phyloP scores from a whole-genome alignment of 2,888 invertebrate species.

The Netelia virgata region DNA sequence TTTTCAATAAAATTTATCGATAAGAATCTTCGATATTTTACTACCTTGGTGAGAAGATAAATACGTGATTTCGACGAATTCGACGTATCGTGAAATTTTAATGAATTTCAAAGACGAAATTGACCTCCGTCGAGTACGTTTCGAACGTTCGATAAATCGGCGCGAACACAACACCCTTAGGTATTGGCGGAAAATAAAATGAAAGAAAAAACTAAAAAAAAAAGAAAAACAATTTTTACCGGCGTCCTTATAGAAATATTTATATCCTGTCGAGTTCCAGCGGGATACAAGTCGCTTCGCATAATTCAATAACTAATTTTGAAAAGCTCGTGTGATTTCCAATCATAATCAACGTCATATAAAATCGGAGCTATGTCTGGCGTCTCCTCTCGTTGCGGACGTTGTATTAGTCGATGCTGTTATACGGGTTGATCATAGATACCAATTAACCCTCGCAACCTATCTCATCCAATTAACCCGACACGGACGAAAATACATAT shows the following conservation, averaged over 20 bases:
- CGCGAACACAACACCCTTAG: too few relatives aligned
- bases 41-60: too few relatives aligned
- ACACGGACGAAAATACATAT: slow-evolving; percentile 37
- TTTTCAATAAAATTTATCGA: too few relatives aligned
- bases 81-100: background rate
- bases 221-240: too few relatives aligned
- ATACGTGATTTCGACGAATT: too few relatives aligned
- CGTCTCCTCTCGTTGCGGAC: too few relatives aligned
- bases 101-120: background rate
- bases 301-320: slow-evolving; percentile 1
- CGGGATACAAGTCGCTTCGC: background rate
- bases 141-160: too few relatives aligned
- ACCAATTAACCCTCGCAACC: slow-evolving; percentile 60
- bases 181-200: too few relatives aligned
- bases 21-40: too few relatives aligned
- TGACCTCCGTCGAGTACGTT: background rate
- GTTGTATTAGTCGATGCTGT: background rate
- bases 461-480: slow-evolving; percentile 58
- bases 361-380: slow-evolving; percentile 27
- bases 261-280: background rate
- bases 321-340: slow-evolving; percentile 5
- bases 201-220: background rate
- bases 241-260: too few relatives aligned
- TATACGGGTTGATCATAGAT: slow-evolving; percentile 25
- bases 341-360: slow-evolving; percentile 48